Evolutionary conservation across 2,113 vertebrate genomes (phyloP).

Genomic region (Laticauda laticaudata): DNA sequence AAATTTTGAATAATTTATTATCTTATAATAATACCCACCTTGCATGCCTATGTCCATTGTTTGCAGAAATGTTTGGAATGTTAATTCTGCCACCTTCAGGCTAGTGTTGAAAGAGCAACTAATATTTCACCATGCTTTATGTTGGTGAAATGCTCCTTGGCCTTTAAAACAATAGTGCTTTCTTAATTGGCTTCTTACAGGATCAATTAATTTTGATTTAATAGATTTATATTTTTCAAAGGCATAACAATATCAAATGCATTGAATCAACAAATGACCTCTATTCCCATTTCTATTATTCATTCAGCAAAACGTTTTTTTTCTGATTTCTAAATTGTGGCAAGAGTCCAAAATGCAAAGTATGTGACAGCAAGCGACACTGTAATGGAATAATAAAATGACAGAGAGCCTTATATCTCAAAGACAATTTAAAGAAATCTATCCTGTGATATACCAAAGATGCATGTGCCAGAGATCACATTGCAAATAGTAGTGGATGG

Average conservation of each 20-base stretch:
- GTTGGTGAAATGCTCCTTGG: not conserved
- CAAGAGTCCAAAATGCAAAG: fast-evolving
- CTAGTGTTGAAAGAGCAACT: conserved; percentile 32
- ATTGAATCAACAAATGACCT: not conserved
- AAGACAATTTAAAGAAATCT: not conserved
- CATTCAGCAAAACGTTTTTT: conserved; percentile 7
- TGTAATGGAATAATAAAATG: conserved; percentile 19
- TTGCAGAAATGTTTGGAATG: conserved; percentile 54
- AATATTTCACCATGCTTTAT: not conserved
- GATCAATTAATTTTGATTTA: conserved; percentile 1
- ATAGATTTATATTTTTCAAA: not conserved
- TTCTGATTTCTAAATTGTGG: not conserved
- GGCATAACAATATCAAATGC: not conserved
- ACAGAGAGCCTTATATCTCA: not conserved
- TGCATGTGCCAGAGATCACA: not conserved
- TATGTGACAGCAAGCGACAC: not conserved
- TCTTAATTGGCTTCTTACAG: not conserved
- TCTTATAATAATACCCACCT: not conserved
- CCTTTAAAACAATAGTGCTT: not conserved
- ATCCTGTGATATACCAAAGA: not conserved
- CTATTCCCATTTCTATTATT: fast-evolving
- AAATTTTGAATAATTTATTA: not conserved
- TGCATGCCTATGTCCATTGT: not conserved
- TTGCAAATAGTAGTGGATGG: not conserved
- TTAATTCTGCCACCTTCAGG: conserved; percentile 70